These are phyloP conservation scores for Hippocampus abdominalis DNA, from an alignment of 2,113 vertebrate genomes.

Conservation along the genomic window DNA sequence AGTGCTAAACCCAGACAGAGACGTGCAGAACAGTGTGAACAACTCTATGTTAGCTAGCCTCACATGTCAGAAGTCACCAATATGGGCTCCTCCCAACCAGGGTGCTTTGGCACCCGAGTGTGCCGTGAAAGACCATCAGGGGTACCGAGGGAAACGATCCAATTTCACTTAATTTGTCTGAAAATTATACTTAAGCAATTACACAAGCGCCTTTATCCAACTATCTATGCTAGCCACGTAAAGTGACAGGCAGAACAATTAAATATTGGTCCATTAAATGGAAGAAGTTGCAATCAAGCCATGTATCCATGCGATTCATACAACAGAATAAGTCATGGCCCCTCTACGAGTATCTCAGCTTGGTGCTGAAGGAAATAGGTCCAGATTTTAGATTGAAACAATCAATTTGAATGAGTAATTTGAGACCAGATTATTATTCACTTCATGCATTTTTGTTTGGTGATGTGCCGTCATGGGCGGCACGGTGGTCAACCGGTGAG, in stretches of 20 bases:
- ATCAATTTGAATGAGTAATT: not conserved
- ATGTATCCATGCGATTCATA: not conserved
- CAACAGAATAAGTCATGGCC: not conserved
- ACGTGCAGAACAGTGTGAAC: conserved; percentile 17
- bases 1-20: conserved; percentile 23
- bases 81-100: not conserved
- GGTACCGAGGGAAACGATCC: not conserved
- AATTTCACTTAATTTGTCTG: not conserved
- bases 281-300: not conserved
- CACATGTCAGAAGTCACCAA: not conserved
- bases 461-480: too few relatives aligned
- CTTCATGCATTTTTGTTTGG: not conserved
- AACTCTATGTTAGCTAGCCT: conserved; percentile 27
- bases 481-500: too few relatives aligned
- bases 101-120: not conserved
- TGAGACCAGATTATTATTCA: not conserved
- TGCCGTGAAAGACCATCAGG: not conserved
- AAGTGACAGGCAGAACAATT: not conserved
- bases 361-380: not conserved
- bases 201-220: not conserved
- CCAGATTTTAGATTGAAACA: not conserved
- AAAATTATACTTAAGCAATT: not conserved
- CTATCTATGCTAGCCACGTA: not conserved
- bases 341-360: not conserved
- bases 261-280: not conserved